Conservation (phyloP, 2,888 invertebrate genomes). For the Geophilus truncorum region DNA sequence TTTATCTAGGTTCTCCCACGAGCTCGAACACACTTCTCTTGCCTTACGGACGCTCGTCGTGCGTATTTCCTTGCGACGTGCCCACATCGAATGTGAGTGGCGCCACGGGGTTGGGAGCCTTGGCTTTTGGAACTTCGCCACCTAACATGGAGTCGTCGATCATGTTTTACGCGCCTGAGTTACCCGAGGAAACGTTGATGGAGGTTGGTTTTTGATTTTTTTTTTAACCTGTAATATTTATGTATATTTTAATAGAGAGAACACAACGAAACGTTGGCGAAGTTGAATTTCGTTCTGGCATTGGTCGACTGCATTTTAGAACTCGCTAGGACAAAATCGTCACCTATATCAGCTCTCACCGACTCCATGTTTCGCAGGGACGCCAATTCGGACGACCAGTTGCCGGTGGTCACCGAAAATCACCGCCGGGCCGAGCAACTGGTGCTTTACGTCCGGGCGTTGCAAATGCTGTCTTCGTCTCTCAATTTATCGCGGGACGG, state of each 20-base stretch:
- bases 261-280: conserved; percentile 94
- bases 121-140: conserved; percentile 42
- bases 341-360: conserved; percentile 38
- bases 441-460: conserved; percentile 78
- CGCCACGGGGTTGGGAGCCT: conserved; percentile 28
- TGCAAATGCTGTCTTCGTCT: conserved; percentile 93
- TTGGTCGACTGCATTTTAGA: conserved; percentile 92
- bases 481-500: conserved; percentile 82
- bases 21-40: neutral
- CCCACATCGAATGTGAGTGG: neutral
- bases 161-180: conserved; percentile 80
- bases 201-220: conserved; percentile 60
- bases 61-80: conserved; percentile 13
- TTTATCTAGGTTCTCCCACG: conserved; percentile 16
- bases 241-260: too few species aligned
- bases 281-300: conserved; percentile 93
- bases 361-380: conserved; percentile 39
- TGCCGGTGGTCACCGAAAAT: conserved; percentile 33
- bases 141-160: conserved; percentile 54
- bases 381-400: conserved; percentile 37
- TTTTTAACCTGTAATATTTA: too few species aligned
- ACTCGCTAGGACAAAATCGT: conserved; percentile 47
- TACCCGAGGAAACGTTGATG: conserved; percentile 91
- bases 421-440: conserved; percentile 64
- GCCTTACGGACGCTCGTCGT: conserved; percentile 29